A percentile compares a stretch with the other conserved stretches of the same genome.
phyloP scores from a whole-genome alignment of 2,888 invertebrate species.

The Eucera pruinosa region DNA sequence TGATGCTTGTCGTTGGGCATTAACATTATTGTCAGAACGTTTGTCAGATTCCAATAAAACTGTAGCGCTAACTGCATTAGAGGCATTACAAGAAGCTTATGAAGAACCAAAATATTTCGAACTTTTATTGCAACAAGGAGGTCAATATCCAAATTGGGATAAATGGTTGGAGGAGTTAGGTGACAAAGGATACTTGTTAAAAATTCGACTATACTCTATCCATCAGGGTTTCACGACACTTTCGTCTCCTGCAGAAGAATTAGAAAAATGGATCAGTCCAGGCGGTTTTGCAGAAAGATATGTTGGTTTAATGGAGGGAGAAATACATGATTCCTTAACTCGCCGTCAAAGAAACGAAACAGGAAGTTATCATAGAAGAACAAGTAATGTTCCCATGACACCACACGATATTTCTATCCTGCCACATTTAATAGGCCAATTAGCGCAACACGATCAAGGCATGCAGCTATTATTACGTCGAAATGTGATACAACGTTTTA shows the following conservation, averaged over 20 bases:
- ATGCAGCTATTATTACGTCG: conserved; percentile 86
- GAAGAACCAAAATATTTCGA: conserved; percentile 87
- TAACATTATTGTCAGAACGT: conserved; percentile 93
- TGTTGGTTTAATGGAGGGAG: conserved; percentile 94
- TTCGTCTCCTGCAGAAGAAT: conserved; percentile 79
- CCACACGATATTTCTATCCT: conserved; percentile 86
- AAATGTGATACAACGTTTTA: conserved; percentile 85
- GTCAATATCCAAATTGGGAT: conserved; percentile 76
- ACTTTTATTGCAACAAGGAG: conserved; percentile 74
- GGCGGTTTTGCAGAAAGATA: conserved; percentile 87
- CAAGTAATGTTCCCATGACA: conserved; percentile 87
- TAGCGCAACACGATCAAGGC: conserved; percentile 89
- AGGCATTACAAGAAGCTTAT: conserved; percentile 96
- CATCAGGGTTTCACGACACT: conserved; percentile 85
- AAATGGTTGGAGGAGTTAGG: conserved; percentile 86
- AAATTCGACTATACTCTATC: conserved; percentile 86
- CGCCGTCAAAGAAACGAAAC: conserved; percentile 92
- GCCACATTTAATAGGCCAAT: conserved; percentile 94
- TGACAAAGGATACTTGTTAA: conserved; percentile 86
- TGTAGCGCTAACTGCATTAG: conserved; percentile 92
- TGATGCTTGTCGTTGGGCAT: conserved; percentile 93
- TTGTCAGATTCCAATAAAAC: conserved; percentile 93
- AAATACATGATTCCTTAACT: conserved; percentile 94
- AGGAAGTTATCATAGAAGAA: conserved; percentile 90
- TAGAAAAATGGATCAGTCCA: conserved; percentile 81